Evolutionary conservation across 2,888 invertebrate species (phyloP).

Genomic region (Podabrus alpinus): DNA sequence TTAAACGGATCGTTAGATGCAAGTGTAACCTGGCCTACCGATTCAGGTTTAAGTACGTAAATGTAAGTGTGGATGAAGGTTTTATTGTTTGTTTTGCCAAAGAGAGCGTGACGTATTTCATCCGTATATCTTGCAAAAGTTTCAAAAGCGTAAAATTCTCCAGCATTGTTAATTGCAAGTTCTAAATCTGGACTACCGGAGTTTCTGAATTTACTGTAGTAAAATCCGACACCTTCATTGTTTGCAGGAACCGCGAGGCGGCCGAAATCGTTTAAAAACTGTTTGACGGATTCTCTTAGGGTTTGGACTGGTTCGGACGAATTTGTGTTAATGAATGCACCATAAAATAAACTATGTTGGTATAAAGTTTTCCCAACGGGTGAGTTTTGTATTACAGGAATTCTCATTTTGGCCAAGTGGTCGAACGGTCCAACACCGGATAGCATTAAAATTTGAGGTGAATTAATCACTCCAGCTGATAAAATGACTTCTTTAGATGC

Average conservation of each 20-base stretch:
- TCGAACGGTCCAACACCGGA: slow-evolving; percentile 41
- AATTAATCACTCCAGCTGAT: background rate
- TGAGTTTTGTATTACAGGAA: slow-evolving; percentile 36
- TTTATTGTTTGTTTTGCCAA: background rate
- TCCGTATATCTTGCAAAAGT: background rate
- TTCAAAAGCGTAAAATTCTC: background rate
- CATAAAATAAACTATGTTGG: slow-evolving; percentile 37
- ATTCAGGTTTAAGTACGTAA: slow-evolving; percentile 26
- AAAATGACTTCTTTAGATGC: background rate
- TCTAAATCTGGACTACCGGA: background rate
- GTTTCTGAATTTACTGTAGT: background rate
- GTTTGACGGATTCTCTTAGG: slow-evolving; percentile 19
- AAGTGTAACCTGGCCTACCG: slow-evolving; percentile 38
- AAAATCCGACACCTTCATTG: background rate
- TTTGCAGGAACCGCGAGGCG: slow-evolving; percentile 18
- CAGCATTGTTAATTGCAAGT: background rate
- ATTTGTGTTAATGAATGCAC: slow-evolving; percentile 28
- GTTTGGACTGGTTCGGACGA: slow-evolving; percentile 9
- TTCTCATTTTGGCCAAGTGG: slow-evolving; percentile 34
- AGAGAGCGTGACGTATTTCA: background rate
- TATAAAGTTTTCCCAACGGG: slow-evolving; percentile 36
- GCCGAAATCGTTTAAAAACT: slow-evolving; percentile 33
- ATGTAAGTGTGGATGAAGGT: background rate
- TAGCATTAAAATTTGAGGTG: slow-evolving; percentile 41
- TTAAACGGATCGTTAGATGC: slow-evolving; percentile 41